Conservation (phyloP, 2,888 invertebrate species). For the Chydorus sphaericus region DNA sequence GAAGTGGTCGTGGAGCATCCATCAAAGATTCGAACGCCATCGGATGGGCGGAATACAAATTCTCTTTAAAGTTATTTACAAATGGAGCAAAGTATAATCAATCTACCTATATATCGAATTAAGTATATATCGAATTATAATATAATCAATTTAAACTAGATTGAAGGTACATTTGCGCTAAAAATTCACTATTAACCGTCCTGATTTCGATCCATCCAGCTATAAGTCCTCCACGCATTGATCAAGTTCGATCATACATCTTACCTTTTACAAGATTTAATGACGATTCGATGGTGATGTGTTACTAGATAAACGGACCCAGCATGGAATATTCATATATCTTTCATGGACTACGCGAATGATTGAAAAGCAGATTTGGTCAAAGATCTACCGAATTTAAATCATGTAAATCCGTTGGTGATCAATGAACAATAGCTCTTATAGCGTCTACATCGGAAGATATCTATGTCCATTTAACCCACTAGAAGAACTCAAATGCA, state of each 20-base stretch:
- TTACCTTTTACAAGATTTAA: neutral
- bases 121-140: neutral
- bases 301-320: constrained; percentile 3
- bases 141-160: constrained; percentile 32
- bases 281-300: neutral
- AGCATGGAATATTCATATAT: constrained; percentile 30
- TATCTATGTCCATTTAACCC: constrained; percentile 41
- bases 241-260: constrained; percentile 13
- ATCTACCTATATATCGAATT: too few relatives aligned
- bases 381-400: constrained; percentile 16
- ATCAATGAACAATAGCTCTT: constrained; percentile 39
- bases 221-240: constrained; percentile 22
- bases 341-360: constrained; percentile 27
- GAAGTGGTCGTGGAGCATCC: constrained; percentile 54
- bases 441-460: constrained; percentile 38
- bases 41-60: constrained; percentile 70
- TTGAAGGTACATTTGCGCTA: constrained; percentile 68
- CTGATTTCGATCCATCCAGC: constrained; percentile 15
- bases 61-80: constrained; percentile 60
- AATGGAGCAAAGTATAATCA: constrained; percentile 45
- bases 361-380: constrained; percentile 25
- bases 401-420: constrained; percentile 36
- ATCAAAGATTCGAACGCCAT: constrained; percentile 52
- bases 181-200: constrained; percentile 29
- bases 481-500: constrained; percentile 29